Base-by-base conservation (phyloP, 2,888 invertebrate genomes). In the Chrysotoxum bicinctum region DNA sequence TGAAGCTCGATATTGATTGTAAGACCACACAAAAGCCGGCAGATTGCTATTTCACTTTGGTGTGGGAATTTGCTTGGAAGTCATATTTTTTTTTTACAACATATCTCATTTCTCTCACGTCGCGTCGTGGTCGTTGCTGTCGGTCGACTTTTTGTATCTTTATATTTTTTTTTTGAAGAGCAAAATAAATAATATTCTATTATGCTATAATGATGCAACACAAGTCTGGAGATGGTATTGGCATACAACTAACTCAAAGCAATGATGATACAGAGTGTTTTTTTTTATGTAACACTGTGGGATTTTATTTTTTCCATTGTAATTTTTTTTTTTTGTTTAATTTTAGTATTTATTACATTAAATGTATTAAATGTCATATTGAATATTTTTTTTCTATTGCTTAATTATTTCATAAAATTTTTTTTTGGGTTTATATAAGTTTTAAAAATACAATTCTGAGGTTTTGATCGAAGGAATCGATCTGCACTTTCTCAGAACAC, bases 1-100 rank as follows among this genome's bases (percentile, higher is more conserved):
- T 45, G 16, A 6, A 43, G 26, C 43, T 62, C 6, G 45, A 32
- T 74, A 52, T 74, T 32, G 16, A 40, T 52, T 52, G 52, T 58
- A 50, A 64, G 72, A 50, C 78, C 72, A 58, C 66, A 79, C 64
- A 79, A 56, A 50, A 58, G 73, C 66, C 79, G 73, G 72, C 40
- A 60, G 35, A 19, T 70, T 40, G 23, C 60, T 60, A 62, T 70
- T 52, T 50, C 30, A 60, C 64, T 78, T 66, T 66, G 64, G 45
- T 79, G 54, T 78, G 66, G 37, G 73, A 66, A 66, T 66, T 66
- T 58, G 43, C 60, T 73, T 60, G 16, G 40, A 58, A 66, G 56
- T 70, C 35, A 40, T 40, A 26, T 26, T 43, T 16, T 48, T 43
- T 26, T 26, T 26, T 45, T 23, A n/a, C 12, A 16, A 43, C 40